These are phyloP conservation scores for Dendrocincla fuliginosa DNA, from an alignment of 2,797 vertebrate species.

Conservation along the genomic window DNA sequence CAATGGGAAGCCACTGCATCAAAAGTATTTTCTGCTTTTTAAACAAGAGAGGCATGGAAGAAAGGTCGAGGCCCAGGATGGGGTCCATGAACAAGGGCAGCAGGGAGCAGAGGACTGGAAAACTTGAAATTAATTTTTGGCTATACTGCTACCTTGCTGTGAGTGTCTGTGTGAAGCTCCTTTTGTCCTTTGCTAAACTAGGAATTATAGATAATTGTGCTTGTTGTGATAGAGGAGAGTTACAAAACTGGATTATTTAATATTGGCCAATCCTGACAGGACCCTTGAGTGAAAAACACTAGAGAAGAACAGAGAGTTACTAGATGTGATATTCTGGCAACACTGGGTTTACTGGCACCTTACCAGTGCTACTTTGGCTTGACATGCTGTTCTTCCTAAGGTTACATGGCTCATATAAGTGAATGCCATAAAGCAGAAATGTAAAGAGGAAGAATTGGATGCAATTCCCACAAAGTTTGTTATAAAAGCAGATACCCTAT, in stretches of 20 bases:
- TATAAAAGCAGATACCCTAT: background rate
- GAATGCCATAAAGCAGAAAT: background rate
- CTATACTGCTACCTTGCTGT: background rate
- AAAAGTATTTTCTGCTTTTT: background rate
- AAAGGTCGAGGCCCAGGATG: background rate
- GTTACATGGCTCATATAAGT: rapidly evolving
- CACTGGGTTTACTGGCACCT: background rate
- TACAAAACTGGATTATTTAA: background rate
- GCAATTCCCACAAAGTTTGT: background rate
- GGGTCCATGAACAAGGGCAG: background rate
- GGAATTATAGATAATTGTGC: background rate
- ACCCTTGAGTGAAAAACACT: background rate
- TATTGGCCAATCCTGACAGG: background rate
- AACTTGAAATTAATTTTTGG: background rate
- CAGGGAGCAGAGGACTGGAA: background rate
- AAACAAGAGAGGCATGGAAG: background rate
- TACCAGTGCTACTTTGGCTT: background rate
- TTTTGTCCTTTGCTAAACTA: background rate
- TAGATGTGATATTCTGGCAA: background rate
- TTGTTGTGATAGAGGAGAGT: background rate
- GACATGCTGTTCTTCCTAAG: background rate
- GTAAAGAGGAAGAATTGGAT: background rate
- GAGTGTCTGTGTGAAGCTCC: background rate
- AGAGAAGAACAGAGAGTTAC: background rate
- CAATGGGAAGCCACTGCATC: background rate